Evolutionary conservation across 2,113 vertebrate genomes (phyloP).

Genomic region (Aegithalos caudatus): DNA sequence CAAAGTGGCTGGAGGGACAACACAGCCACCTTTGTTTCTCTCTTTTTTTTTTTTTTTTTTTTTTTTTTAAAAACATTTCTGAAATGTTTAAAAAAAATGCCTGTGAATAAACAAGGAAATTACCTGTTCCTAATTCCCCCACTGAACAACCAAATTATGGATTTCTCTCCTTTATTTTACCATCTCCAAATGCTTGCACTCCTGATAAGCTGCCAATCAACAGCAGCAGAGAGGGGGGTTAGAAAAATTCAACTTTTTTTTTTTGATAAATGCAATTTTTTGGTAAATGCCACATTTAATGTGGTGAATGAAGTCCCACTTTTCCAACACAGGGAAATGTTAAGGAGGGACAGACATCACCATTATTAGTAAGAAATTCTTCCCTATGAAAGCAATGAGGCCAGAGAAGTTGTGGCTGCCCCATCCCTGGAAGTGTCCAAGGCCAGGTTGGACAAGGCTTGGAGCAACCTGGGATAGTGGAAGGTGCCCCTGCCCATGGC

Average conservation of each 20-base stretch:
- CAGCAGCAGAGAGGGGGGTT: neutral
- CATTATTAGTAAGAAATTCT: neutral
- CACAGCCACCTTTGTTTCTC: neutral
- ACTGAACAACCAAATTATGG: neutral
- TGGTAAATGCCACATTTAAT: neutral
- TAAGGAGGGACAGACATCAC: no score
- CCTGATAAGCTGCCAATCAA: neutral
- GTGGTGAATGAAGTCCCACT: neutral
- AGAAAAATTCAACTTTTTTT: neutral
- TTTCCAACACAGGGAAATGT: neutral
- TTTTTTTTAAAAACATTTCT: rapidly evolving
- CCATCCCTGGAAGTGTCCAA: neutral
- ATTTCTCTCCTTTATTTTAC: neutral
- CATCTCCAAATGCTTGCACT: neutral
- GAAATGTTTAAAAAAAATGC: slow-evolving; percentile 7
- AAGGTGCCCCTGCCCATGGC: neutral
- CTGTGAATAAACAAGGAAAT: neutral
- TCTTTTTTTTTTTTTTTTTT: neutral
- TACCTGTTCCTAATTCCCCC: neutral
- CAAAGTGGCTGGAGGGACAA: neutral
- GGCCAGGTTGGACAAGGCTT: rapidly evolving
- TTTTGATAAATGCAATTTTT: neutral
- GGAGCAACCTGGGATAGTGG: neutral
- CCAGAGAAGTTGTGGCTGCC: neutral
- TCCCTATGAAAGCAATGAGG: neutral